Evolutionary conservation across 2,113 vertebrate genomes (phyloP), one percentile per base, ranked within the genome.

Genomic region (Sinocyclocheilus rhinocerous): DNA sequence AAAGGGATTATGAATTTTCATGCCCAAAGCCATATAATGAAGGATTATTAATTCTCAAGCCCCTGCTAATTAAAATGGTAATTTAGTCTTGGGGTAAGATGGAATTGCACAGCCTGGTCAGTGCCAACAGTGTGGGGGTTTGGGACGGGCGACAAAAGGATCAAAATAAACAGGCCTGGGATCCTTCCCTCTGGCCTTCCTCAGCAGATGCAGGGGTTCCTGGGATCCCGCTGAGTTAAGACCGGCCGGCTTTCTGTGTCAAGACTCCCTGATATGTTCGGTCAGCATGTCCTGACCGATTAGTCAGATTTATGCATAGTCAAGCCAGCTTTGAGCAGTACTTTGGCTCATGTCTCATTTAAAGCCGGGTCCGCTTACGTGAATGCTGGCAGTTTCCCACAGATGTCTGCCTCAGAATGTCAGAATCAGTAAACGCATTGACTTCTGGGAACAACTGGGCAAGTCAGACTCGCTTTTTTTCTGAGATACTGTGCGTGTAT

Each of bases 61-160:
- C 77, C 87, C 55, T 86, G 83, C 82, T 93, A 93, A 94, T 93
- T 93, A 93, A 93, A 94, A 93, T 92, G 89, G 76, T 93, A 92
- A 93, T 93, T 90, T 91, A 92, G 90, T 88, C 83, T 84, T 24
- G 73, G 75, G 77, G 77, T 69, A 61, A 80, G 11, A 79, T 42
- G 81, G 88, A 86, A 83, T 75, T 52, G 24, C 22, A 33, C 55
- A 79, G 85, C 81, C 52, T 88, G 80, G 67, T 50, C 42, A 65
- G 48, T 77, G 76, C 57, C 52, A 57, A 6, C 8, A 78, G 70
- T 48, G 11, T 45, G 59, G 24, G 76, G 70, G 16, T n/a, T 18
- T 24, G 24, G 39, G 12, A 16, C 59, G 73, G 42, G 81, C n/a
- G 67, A 2, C 36, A 76, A 36, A 57, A 45, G 48, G 50, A 29